A percentile compares a stretch with the other conserved stretches of the same genome.
These are phyloP conservation scores for human (Homo sapiens) DNA, from an alignment of 2,113 vertebrate genomes.

Conservation along the genomic window DNA sequence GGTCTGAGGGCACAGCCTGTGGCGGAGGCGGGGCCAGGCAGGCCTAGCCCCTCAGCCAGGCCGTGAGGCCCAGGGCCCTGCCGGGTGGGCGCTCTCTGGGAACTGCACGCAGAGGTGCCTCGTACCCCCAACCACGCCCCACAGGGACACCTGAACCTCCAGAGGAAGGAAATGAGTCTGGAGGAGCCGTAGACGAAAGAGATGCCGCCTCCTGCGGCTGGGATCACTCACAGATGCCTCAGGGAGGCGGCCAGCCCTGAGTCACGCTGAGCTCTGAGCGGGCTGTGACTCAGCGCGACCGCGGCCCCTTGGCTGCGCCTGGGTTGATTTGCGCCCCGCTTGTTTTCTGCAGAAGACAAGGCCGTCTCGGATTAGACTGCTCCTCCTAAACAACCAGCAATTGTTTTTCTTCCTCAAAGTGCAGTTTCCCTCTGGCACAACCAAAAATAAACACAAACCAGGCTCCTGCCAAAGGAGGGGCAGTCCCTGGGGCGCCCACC, in stretches of 20 bases:
- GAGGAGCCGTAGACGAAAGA: too few relatives aligned
- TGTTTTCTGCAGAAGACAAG: conserved; percentile 36
- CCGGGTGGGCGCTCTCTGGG: not conserved
- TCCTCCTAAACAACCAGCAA: not conserved
- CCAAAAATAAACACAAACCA: not conserved
- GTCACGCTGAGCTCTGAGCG: not conserved
- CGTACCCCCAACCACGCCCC: not conserved
- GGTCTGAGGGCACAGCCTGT: not conserved
- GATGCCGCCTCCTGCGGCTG: not conserved
- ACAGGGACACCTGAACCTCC: not conserved
- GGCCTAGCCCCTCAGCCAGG: too few relatives aligned
- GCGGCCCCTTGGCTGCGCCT: not conserved
- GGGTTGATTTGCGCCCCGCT: not conserved
- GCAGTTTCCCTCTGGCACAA: not conserved
- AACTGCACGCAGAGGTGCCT: not conserved
- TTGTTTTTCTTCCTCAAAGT: not conserved
- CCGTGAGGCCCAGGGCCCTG: not conserved
- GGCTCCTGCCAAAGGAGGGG: not conserved
- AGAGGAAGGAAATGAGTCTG: not conserved
- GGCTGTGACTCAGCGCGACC: not conserved
- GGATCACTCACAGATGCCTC: not conserved
- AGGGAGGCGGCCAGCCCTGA: not conserved
- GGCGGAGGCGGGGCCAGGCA: not conserved
- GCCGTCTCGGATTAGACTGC: not conserved
- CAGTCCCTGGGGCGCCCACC: not conserved